A percentile compares a stretch with the other conserved stretches of the same genome.
phyloP scores from a whole-genome alignment of 2,888 invertebrate genomes.

The Agrotis segetum region DNA sequence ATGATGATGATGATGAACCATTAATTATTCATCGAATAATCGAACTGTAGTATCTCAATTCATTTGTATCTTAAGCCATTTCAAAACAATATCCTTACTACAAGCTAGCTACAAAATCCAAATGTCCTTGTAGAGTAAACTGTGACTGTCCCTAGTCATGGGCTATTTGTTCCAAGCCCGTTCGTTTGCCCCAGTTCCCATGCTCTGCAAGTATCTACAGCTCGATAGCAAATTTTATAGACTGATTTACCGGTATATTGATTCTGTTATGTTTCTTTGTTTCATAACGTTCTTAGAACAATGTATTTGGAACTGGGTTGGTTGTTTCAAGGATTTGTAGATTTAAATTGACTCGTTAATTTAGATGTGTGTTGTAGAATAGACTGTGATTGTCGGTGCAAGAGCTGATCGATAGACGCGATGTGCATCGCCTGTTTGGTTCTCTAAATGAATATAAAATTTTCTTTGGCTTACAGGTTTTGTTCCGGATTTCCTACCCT shows the following conservation, averaged over 20 bases:
- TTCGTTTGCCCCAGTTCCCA: conserved; percentile 69
- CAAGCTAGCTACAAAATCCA: conserved; percentile 8
- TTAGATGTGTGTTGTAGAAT: conserved; percentile 19
- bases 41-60: too few relatives aligned
- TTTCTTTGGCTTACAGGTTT: too few relatives aligned
- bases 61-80: conserved; percentile 18
- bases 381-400: too few relatives aligned
- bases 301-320: conserved; percentile 41
- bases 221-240: conserved; percentile 52
- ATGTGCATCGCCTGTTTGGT: too few relatives aligned
- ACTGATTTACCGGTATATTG: conserved; percentile 51
- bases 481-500: too few relatives aligned
- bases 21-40: too few relatives aligned
- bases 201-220: conserved; percentile 40
- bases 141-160: conserved; percentile 42
- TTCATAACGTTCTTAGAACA: conserved; percentile 49
- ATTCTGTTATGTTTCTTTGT: conserved; percentile 50
- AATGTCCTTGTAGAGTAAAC: conserved; percentile 59
- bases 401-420: too few relatives aligned
- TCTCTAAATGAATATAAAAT: too few relatives aligned
- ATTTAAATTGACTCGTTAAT: conserved; percentile 28
- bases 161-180: conserved; percentile 57
- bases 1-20: too few relatives aligned
- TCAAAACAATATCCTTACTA: conserved; percentile 33
- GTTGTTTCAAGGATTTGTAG: conserved; percentile 23